Conservation (phyloP, 2,113 vertebrate genomes). For the Rallus limicola region DNA sequence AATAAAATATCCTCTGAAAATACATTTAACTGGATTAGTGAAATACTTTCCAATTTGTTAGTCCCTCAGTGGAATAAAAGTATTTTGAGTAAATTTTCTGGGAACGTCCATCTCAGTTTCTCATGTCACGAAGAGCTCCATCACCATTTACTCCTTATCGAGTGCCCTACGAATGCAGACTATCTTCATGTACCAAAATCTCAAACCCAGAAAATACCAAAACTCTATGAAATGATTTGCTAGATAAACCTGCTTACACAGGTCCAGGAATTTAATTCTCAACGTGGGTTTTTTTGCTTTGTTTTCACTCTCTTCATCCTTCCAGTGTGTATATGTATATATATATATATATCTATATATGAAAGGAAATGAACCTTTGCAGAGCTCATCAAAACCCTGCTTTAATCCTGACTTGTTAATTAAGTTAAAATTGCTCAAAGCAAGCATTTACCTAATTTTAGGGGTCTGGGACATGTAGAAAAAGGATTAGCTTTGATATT, state of each 20-base stretch:
- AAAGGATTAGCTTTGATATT: neutral
- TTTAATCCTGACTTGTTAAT: neutral
- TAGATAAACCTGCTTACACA: neutral
- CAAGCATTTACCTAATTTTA: neutral
- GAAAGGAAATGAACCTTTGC: neutral
- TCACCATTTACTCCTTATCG: neutral
- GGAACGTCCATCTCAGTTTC: neutral
- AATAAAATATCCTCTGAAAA: neutral
- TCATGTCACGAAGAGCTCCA: neutral
- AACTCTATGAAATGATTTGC: neutral
- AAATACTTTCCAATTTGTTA: constrained; percentile 10
- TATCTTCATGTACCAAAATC: neutral
- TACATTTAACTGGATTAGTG: neutral
- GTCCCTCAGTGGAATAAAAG: neutral
- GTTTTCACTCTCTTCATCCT: neutral
- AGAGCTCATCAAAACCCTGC: neutral
- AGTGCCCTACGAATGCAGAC: neutral
- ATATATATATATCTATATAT: too few relatives aligned
- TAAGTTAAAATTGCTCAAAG: neutral
- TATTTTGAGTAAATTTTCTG: constrained; percentile 22
- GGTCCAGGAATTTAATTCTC: neutral
- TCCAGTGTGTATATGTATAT: neutral
- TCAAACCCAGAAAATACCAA: neutral
- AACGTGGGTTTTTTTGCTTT: neutral
- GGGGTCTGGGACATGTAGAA: neutral